These are phyloP conservation scores for Panagrolaimus sp. DNA, from an alignment of 1,140 invertebrate genomes.

Conservation along the genomic window DNA sequence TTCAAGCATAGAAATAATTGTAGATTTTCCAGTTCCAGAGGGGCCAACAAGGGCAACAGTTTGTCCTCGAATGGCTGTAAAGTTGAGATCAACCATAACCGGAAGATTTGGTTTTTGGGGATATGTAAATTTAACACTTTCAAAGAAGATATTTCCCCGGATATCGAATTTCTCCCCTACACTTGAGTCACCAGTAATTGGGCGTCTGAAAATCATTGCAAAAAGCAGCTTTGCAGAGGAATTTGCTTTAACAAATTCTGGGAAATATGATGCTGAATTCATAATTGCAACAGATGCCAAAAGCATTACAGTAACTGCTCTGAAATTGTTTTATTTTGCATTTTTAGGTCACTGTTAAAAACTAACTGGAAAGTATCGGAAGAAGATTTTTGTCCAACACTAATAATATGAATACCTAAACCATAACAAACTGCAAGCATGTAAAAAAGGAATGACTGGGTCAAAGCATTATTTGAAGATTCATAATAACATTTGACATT, in stretches of 20 bases:
- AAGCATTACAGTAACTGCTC: slow-evolving; percentile 24
- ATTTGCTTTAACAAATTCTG: slow-evolving; percentile 41
- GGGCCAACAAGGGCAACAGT: slow-evolving; percentile 63
- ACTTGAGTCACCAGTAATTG: slow-evolving; percentile 14
- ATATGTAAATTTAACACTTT: slow-evolving; percentile 40
- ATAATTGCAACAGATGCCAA: slow-evolving; percentile 24
- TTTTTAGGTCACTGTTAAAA: neutral
- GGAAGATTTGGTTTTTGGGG: slow-evolving; percentile 25
- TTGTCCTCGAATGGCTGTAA: slow-evolving; percentile 60
- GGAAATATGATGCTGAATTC: slow-evolving; percentile 30
- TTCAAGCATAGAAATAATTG: slow-evolving; percentile 59
- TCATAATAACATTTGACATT: neutral
- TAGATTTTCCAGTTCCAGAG: slow-evolving; percentile 64
- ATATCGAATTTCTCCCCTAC: slow-evolving; percentile 4
- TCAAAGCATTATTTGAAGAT: slow-evolving; percentile 23
- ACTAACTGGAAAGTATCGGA: slow-evolving; percentile 34
- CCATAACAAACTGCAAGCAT: slow-evolving; percentile 58
- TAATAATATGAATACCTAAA: slow-evolving; percentile 57
- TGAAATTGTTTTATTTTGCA: slow-evolving; percentile 20
- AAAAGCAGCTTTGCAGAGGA: neutral
- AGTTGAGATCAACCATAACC: slow-evolving; percentile 50
- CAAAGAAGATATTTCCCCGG: slow-evolving; percentile 29
- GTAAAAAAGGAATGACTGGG: slow-evolving; percentile 47
- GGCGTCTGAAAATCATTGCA: slow-evolving; percentile 8
- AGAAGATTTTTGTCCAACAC: slow-evolving; percentile 19